Conservation (phyloP, 2,888 invertebrate genomes). For the Bhutanitis thaidina region DNA sequence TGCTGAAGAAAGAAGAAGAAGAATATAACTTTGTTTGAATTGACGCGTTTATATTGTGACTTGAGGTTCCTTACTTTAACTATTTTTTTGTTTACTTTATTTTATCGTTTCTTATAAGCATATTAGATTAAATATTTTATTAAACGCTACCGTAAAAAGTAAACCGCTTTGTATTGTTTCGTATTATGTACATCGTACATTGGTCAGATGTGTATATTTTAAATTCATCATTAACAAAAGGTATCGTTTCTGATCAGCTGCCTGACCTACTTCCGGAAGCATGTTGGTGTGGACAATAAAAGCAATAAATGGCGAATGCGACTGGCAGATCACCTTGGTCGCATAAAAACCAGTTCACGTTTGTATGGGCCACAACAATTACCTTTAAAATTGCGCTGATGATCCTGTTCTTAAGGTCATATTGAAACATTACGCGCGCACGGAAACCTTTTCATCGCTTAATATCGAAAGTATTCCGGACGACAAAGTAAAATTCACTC, state of each 20-base stretch:
- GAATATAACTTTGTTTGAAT: too few species aligned
- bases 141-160: too few species aligned
- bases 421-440: slow-evolving; percentile 25
- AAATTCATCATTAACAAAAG: too few species aligned
- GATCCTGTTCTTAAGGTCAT: slow-evolving; percentile 45
- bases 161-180: too few species aligned
- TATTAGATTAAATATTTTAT: too few species aligned
- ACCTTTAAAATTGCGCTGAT: slow-evolving; percentile 38
- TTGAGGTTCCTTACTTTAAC: too few species aligned
- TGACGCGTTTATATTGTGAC: too few species aligned
- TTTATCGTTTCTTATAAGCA: too few species aligned
- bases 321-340: slow-evolving; percentile 49
- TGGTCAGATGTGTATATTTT: too few species aligned
- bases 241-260: slow-evolving; percentile 23
- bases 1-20: too few species aligned
- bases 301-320: slow-evolving; percentile 23
- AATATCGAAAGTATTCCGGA: slow-evolving; percentile 18
- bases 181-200: too few species aligned
- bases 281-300: slow-evolving; percentile 28
- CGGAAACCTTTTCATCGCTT: slow-evolving; percentile 28
- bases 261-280: slow-evolving; percentile 39
- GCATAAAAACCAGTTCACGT: slow-evolving; percentile 47
- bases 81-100: too few species aligned
- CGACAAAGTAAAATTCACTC: slow-evolving; percentile 26
- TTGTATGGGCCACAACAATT: slow-evolving; percentile 35